These are phyloP conservation scores for Vidua macroura DNA, from an alignment of 2,113 vertebrate genomes.

Conservation along the genomic window DNA sequence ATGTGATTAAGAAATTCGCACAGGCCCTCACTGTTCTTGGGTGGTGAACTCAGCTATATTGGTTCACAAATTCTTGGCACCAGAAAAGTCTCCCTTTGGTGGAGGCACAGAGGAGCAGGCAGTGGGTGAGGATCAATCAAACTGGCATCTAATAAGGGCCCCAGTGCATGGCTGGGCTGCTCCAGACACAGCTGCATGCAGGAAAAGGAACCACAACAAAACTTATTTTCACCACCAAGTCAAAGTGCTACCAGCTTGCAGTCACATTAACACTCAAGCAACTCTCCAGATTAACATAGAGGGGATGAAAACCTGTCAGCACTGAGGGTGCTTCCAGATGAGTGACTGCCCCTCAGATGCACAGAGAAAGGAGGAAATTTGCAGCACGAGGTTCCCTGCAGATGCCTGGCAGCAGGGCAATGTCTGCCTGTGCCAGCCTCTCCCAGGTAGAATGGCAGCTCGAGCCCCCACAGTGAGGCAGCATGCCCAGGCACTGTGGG, in stretches of 20 bases:
- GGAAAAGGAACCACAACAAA: background rate
- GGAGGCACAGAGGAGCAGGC: background rate
- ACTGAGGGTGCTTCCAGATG: background rate
- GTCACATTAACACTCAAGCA: background rate
- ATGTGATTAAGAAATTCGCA: slow-evolving; percentile 51
- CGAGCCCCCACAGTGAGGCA: rapidly evolving
- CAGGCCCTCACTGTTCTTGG: background rate
- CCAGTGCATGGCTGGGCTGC: background rate
- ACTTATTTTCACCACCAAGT: background rate
- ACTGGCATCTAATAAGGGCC: background rate
- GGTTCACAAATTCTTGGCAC: slow-evolving; percentile 22
- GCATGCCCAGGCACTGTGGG: rapidly evolving
- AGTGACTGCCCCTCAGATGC: background rate
- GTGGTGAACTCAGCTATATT: background rate
- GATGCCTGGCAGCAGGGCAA: background rate
- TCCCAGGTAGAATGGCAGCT: background rate
- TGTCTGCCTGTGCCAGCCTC: background rate
- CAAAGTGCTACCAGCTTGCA: background rate
- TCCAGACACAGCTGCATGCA: background rate
- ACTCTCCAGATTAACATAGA: background rate
- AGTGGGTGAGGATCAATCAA: slow-evolving; percentile 20
- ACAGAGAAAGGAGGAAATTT: background rate
- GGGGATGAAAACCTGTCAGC: background rate
- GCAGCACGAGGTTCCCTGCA: background rate
- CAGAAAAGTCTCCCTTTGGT: background rate